Evolutionary conservation across 1,140 invertebrate species (phyloP), one percentile per base, ranked within the genome.

Genomic region (Vanessa tameamea): DNA sequence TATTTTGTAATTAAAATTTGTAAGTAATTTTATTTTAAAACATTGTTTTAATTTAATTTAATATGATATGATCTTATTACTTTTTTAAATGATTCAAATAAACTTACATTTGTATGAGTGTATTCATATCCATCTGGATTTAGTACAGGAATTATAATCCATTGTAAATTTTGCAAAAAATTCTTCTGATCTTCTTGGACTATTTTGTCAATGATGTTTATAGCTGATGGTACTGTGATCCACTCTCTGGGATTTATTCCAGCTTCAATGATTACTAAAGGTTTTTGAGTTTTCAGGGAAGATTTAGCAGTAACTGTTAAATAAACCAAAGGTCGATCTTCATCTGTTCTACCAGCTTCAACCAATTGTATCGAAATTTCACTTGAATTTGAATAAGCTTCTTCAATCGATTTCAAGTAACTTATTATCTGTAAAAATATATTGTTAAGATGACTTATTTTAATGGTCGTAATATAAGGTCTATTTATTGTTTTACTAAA

Each of bases 111-210:
- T 0, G 92, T 93, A 78, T 96, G 95, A 1, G 96, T 95, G 80
- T 95, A 97, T 51, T 94, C 95, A 83, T 96, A 97, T 64, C 97
- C 97, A 92, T 98, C 97, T 13, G 97, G 96, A 88, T 97, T 97
- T 3, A 94, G 82, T 37, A 94, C 92, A 0, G 96, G 96, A 64
- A 97, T 89, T 12, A 97, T 89, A 76, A 96, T 95, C 96, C 96
- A 97, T 48, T 96, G 95, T 69, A 95, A 92, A 37, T 88, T 89
- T 57, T 95, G 89, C 14, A 96, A 80, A 53, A 95, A 80, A 14
- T 89, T 83, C 8, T 13, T 69, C 12, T 82, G 31, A 43, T 82
- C 75, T 26, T 87, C 61, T 47, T 57, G 8, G 11, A 93, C 68
- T 14, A 95, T 65, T 12, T 94, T 90, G 68, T 94, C 93, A 0